Base-by-base conservation (phyloP, 2,888 invertebrate genomes). In the Tipula confusa region DNA sequence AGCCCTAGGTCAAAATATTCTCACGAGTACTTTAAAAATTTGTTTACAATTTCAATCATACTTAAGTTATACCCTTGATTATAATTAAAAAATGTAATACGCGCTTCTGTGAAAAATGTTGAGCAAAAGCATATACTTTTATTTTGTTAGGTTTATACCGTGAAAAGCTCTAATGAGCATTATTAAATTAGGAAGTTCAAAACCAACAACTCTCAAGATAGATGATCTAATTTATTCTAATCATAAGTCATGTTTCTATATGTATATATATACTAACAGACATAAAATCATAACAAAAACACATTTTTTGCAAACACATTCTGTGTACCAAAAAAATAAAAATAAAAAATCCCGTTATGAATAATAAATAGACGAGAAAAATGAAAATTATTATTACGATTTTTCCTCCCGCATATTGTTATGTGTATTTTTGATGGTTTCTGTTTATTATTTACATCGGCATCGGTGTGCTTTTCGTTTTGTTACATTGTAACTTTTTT, bases 131-230 rank as follows among this genome's bases (percentile, higher is more conserved):
- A n/a, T n/a, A n/a, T n/a, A n/a, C n/a, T n/a, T n/a, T n/a, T n/a
- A n/a, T n/a, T n/a, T n/a, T n/a, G n/a, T n/a, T n/a, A n/a, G n/a
- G n/a, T n/a, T n/a, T n/a, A n/a, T n/a, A n/a, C n/a, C n/a, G n/a
- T 64, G 64, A 64, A 64, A 64, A 64, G 6, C 24, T 64, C 64
- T 64, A 64, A 64, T 64, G 64, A 64, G 64, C 64, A n/a, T 24
- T 64, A 64, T 64, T 64, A 64, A 64, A 64, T 64, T 64, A 64
- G 64, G 64, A 64, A 64, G 64, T 64, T 64, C 64, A 64, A n/a
- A 64, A 18, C 64, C 18, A 64, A 64, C 64, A 64, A 64, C 64
- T 64, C 64, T 64, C 64, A 64, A 24, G 64, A 64, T 64, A 64
- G 64, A 64, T 64, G 64, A 64, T 64, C 64, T 64, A 64, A 64